Percentiles rank a stretch among this genome's conserved stretches.
Evolutionary conservation across 2,797 vertebrate genomes (phyloP).

Genomic region (Hybognathus amarus): DNA sequence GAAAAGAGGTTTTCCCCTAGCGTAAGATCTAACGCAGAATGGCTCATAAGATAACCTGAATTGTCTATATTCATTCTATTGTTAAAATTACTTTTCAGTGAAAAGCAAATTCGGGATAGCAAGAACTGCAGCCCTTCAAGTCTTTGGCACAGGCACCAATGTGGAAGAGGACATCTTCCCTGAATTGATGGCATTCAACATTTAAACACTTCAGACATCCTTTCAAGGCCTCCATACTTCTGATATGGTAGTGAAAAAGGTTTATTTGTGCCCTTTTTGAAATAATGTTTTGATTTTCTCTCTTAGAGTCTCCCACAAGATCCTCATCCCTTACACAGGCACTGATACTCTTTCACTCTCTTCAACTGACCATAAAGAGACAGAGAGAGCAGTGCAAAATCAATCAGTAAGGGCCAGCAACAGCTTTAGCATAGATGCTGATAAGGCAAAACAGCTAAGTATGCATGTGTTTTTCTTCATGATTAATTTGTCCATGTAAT

Average conservation of each 20-base stretch:
- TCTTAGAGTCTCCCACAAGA: too few species aligned
- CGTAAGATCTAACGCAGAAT: too few species aligned
- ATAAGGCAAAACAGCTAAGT: not conserved
- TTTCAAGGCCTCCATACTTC: not conserved
- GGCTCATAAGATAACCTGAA: accelerated
- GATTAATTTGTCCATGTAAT: not conserved
- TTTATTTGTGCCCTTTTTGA: not conserved
- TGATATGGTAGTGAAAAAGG: not conserved
- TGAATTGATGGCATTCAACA: not conserved
- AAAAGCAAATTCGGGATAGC: not conserved
- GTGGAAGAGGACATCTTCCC: conserved; percentile 1
- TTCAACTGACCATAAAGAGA: not conserved
- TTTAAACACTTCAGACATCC: not conserved
- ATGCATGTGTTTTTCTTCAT: not conserved
- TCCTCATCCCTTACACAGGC: too few species aligned
- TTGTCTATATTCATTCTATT: not conserved
- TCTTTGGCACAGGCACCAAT: not conserved
- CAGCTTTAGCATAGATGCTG: not conserved
- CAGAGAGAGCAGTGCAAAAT: not conserved
- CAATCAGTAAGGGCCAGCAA: not conserved
- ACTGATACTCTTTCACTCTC: not conserved
- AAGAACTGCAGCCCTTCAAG: not conserved
- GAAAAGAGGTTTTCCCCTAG: too few species aligned
- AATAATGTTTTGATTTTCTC: not conserved
- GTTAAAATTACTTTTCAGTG: not conserved